A percentile compares a stretch with the other conserved stretches of the same genome.
Conservation (phyloP, 2,113 vertebrate species). For the Pseudopipra pipra region DNA sequence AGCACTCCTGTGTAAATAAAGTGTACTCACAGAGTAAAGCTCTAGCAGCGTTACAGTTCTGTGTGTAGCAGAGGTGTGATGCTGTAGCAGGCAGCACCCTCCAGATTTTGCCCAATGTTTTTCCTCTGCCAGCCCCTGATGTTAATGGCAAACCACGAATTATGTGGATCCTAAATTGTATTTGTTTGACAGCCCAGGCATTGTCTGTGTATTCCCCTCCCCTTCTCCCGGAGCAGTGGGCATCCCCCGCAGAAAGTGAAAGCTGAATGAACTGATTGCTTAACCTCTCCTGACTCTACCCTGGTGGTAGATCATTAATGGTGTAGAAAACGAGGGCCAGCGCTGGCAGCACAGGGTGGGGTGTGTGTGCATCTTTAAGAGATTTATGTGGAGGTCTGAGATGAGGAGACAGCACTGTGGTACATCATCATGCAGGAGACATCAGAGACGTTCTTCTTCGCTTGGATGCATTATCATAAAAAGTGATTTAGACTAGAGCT, state of each 20-base stretch:
- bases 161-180: not conserved
- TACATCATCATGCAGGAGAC: conserved; percentile 91
- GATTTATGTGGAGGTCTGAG: conserved; percentile 79
- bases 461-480: conserved; percentile 99
- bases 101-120: not conserved
- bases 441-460: conserved; percentile 90
- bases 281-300: conserved; percentile 69
- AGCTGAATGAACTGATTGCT: conserved; percentile 73
- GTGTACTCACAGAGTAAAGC: not conserved
- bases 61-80: not conserved
- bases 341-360: conserved; percentile 66
- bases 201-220: not conserved
- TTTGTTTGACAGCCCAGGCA: conserved; percentile 22
- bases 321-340: conserved; percentile 75
- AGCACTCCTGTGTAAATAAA: conserved; percentile 30
- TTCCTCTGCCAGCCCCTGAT: not conserved
- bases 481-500: conserved; percentile 97
- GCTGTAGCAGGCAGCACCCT: not conserved
- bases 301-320: conserved; percentile 77
- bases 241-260: conserved; percentile 41
- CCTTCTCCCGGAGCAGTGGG: conserved; percentile 18
- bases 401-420: conserved; percentile 78
- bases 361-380: conserved; percentile 82
- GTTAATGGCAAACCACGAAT: not conserved
- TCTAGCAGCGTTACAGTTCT: not conserved